Evolutionary conservation across 1,140 invertebrate genomes (phyloP).

Genomic region (Tribolium madens): DNA sequence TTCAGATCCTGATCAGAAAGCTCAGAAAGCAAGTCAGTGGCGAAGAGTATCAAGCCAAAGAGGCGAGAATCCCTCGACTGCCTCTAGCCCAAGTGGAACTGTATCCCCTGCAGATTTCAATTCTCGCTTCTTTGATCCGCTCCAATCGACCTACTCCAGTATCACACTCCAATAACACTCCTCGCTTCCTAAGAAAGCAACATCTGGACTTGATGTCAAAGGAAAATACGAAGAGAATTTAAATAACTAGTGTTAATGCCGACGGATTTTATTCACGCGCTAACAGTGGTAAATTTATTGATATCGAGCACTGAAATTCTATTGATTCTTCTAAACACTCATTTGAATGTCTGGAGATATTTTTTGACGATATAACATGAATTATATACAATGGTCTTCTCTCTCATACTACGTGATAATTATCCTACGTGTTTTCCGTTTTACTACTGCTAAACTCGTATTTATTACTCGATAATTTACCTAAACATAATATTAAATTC

Average conservation of each 20-base stretch:
- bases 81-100: constrained; percentile 42
- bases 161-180: constrained; percentile 54
- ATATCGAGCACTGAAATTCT: not conserved
- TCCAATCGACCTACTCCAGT: constrained; percentile 49
- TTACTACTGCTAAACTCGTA: no score
- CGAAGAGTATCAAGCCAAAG: constrained; percentile 38
- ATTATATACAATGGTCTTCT: no score
- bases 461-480: no score
- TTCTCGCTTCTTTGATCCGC: constrained; percentile 57
- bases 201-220: constrained; percentile 60
- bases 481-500: no score
- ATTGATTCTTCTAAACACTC: no score
- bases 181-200: constrained; percentile 52
- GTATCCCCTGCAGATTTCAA: constrained; percentile 61
- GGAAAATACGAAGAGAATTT: constrained; percentile 53
- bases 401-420: no score
- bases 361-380: no score
- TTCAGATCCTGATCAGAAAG: constrained; percentile 30
- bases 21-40: constrained; percentile 38
- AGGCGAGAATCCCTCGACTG: constrained; percentile 42
- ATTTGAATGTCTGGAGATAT: no score
- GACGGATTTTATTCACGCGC: constrained; percentile 17
- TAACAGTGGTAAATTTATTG: not conserved
- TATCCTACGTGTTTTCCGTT: no score
- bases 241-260: constrained; percentile 52